Evolutionary conservation across 2,888 invertebrate genomes (phyloP), one percentile per base, ranked within the genome.

Genomic region (Lysandra coridon): DNA sequence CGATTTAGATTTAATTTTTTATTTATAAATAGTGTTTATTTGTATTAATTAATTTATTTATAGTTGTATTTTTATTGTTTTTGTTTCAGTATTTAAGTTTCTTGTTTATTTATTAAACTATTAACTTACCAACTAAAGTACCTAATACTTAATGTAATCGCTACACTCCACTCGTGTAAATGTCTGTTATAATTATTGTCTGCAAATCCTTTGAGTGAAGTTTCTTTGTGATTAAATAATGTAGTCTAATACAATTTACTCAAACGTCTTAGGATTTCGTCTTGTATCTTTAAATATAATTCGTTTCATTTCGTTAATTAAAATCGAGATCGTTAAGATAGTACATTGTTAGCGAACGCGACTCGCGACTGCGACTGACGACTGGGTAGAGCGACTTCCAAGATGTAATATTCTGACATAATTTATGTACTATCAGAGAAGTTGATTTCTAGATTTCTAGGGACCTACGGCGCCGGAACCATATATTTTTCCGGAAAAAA

Each of bases 161-260:
- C 44, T 75, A 23, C 6, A 30, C 12, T 74, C 10, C 30, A 75
- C 30, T 49, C 5, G 49, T 75, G 75, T 75, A 44, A 75, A 75
- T 30, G 49, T 75, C 44, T 44, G 23, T 53, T 49, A 79, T 79
- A 73, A 83, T 84, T 81, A 85, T 84, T 86, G 86, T 83, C 85
- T 84, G 84, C 83, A 84, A 86, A 85, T 84, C 85, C 81, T 83
- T 83, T 83, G 84, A 74, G 81, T 80, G 80, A 87, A 88, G 88
- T 87, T 88, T 89, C 90, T 91, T 91, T 90, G 90, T 91, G 90
- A 93, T 91, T 92, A 93, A 90, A 92, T 88, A 92, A 94, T 94
- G 93, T 92, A 92, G 93, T 93, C 92, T 93, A 93, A 94, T 94
- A 93, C 93, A 93, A 93, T 93, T 93, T 92, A 87, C 89, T 87